Evolutionary conservation across 2,797 vertebrate species (phyloP).

Genomic region (Hoplostethus atlanticus): DNA sequence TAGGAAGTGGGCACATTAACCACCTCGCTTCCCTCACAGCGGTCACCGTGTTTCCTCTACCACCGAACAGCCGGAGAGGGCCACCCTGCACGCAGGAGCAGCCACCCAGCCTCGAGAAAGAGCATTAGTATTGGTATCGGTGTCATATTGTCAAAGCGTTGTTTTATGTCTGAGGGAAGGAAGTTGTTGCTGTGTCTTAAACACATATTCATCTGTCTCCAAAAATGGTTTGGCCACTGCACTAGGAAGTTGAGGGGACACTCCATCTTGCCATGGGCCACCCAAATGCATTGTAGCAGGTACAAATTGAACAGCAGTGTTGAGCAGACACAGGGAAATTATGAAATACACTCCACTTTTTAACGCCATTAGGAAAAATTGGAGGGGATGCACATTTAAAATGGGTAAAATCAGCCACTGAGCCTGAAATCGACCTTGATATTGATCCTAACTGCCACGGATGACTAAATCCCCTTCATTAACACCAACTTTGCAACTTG

Average conservation of each 20-base stretch:
- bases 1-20: not conserved
- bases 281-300: no score
- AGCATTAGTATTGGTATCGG: not conserved
- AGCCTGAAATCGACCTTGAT: no score
- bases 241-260: slow-evolving; percentile 12
- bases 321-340: slow-evolving; percentile 5
- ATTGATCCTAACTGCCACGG: no score
- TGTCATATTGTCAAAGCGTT: not conserved
- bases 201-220: slow-evolving; percentile 19
- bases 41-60: no score
- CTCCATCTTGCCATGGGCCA: slow-evolving; percentile 15
- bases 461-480: no score
- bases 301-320: not conserved
- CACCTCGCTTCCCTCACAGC: not conserved
- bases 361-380: no score
- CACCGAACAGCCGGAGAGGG: no score
- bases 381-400: no score
- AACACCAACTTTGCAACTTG: not conserved
- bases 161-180: not conserved
- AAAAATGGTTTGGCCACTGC: slow-evolving; percentile 16
- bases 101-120: not conserved
- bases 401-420: no score
- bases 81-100: no score
- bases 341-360: no score
- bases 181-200: slow-evolving; percentile 24